Evolutionary conservation across 2,888 invertebrate species (phyloP).

Genomic region (Dryococelus australis): DNA sequence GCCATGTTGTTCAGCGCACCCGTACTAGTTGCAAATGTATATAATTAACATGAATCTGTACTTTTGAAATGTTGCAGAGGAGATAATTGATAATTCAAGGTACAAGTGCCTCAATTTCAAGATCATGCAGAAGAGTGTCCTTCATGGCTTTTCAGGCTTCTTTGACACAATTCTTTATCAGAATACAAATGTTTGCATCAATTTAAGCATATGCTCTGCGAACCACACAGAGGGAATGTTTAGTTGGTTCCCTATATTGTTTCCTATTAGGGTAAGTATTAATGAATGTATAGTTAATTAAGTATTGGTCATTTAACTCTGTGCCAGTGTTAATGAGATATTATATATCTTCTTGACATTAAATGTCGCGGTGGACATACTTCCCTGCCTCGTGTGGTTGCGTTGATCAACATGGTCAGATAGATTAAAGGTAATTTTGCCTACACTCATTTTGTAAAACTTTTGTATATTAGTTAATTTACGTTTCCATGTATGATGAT

Average conservation of each 20-base stretch:
- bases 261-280: constrained; percentile 79
- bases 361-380: too few relatives aligned
- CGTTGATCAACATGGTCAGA: too few relatives aligned
- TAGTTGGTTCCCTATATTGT: constrained; percentile 97
- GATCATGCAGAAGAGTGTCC: constrained; percentile 75
- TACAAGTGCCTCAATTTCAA: constrained; percentile 73
- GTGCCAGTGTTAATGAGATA: not conserved
- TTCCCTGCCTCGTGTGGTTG: too few relatives aligned
- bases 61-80: constrained; percentile 53
- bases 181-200: constrained; percentile 83
- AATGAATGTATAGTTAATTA: too few relatives aligned
- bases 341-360: too few relatives aligned
- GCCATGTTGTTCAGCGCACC: too few relatives aligned
- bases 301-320: not conserved
- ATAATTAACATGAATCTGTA: too few relatives aligned
- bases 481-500: too few relatives aligned
- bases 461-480: too few relatives aligned
- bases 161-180: constrained; percentile 90
- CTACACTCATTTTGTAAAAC: too few relatives aligned
- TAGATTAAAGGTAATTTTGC: too few relatives aligned
- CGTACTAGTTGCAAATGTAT: too few relatives aligned
- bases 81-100: constrained; percentile 73
- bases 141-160: constrained; percentile 96
- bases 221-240: constrained; percentile 93
- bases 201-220: constrained; percentile 87